Evolutionary conservation across 1,140 invertebrate species (phyloP).

Genomic region (Trachelipus rathkii): DNA sequence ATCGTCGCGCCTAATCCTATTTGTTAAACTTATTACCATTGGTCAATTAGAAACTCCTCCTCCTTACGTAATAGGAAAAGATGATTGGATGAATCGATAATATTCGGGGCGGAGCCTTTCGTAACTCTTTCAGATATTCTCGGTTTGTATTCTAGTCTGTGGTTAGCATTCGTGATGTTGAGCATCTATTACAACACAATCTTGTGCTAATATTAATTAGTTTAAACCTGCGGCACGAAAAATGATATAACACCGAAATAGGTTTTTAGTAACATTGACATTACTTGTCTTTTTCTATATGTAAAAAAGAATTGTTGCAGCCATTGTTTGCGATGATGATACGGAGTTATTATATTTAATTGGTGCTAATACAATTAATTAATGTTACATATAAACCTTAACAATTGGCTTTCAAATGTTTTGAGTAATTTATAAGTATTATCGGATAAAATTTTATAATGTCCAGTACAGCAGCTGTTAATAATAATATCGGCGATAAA

Average conservation of each 20-base stretch:
- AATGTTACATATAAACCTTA: no score
- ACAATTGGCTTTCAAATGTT: no score
- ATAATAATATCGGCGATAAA: constrained; percentile 37
- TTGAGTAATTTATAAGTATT: no score
- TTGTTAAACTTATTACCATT: constrained; percentile 28
- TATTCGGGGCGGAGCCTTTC: constrained; percentile 17
- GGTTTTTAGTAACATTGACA: no score
- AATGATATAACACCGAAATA: no score
- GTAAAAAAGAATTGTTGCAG: no score
- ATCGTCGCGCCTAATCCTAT: constrained; percentile 28
- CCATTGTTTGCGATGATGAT: no score
- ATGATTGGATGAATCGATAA: constrained; percentile 14
- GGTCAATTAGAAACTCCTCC: constrained; percentile 14
- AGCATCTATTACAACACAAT: not conserved
- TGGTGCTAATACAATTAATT: no score
- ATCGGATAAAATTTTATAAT: not conserved
- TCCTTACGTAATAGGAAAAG: not conserved
- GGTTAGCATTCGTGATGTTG: constrained; percentile 10
- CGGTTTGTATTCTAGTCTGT: constrained; percentile 36
- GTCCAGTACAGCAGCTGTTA: constrained; percentile 35
- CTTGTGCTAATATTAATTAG: not conserved
- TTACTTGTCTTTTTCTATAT: no score
- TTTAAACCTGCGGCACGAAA: not conserved
- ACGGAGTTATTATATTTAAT: no score
- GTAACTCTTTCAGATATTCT: constrained; percentile 27